Percentiles rank a stretch among this genome's conserved stretches.
These are phyloP conservation scores for Scyliorhinus canicula DNA, from an alignment of 2,797 vertebrate species.

Conservation along the genomic window DNA sequence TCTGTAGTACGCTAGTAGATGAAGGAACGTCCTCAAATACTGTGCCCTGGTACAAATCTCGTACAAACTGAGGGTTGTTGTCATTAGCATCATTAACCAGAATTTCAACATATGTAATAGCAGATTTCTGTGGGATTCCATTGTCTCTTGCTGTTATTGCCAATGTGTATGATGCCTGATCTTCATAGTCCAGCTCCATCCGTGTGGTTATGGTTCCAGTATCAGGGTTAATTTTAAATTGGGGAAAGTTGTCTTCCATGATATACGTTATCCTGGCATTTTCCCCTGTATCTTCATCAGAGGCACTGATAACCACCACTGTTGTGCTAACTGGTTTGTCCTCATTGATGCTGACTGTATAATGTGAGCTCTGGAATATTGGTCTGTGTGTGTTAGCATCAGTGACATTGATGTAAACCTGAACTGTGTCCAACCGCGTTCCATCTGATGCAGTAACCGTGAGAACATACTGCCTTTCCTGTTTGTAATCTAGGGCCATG, in stretches of 20 bases:
- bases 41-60: constrained; percentile 78
- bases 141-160: constrained; percentile 89
- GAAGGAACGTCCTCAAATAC: constrained; percentile 81
- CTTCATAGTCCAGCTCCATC: constrained; percentile 89
- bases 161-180: constrained; percentile 85
- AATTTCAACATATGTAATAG: constrained; percentile 90
- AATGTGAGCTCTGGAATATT: constrained; percentile 88
- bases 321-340: constrained; percentile 79
- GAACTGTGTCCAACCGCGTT: constrained; percentile 78
- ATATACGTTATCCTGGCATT: constrained; percentile 88
- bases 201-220: constrained; percentile 81
- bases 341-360: constrained; percentile 77
- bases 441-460: constrained; percentile 88
- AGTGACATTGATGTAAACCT: constrained; percentile 91
- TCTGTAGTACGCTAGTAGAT: constrained; percentile 85
- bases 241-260: constrained; percentile 87
- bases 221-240: constrained; percentile 86
- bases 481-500: constrained; percentile 91
- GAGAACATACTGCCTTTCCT: constrained; percentile 89
- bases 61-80: constrained; percentile 75
- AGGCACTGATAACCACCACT: constrained; percentile 80
- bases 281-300: constrained; percentile 90
- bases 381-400: constrained; percentile 95
- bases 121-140: constrained; percentile 90
- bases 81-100: constrained; percentile 87